Percentiles rank a stretch among this genome's conserved stretches.
Evolutionary conservation across 2,888 invertebrate genomes (phyloP).

Genomic region (Sinodicranocentrus sp.): DNA sequence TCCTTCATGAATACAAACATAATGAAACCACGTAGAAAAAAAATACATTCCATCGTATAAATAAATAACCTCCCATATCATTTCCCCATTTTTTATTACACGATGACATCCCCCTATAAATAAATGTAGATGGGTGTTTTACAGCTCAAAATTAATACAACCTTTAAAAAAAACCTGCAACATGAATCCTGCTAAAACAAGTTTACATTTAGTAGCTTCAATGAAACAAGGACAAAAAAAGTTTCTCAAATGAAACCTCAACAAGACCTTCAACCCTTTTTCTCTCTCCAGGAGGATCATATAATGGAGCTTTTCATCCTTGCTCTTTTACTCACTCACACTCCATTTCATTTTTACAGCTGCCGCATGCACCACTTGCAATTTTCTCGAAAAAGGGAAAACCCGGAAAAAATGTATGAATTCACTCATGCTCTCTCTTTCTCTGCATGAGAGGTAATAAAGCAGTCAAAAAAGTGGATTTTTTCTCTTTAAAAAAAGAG

Average conservation of each 20-base stretch:
- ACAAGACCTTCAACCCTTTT: conserved; percentile 47
- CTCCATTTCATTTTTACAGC: conserved; percentile 27
- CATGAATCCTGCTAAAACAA: neutral
- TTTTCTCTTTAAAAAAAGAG: conserved; percentile 6
- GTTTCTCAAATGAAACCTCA: neutral
- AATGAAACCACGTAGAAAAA: too few species aligned
- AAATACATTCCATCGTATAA: too few species aligned
- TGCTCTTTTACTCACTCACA: conserved; percentile 9
- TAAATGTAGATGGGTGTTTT: too few species aligned
- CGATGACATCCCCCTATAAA: too few species aligned
- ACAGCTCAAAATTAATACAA: too few species aligned
- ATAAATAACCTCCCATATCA: too few species aligned
- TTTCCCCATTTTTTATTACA: too few species aligned
- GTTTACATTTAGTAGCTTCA: neutral
- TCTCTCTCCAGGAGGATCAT: neutral
- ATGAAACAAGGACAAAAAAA: too few species aligned
- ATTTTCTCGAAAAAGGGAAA: neutral
- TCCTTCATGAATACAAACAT: too few species aligned
- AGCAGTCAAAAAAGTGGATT: neutral
- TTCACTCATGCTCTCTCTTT: neutral
- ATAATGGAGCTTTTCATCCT: conserved; percentile 10
- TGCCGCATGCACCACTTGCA: conserved; percentile 31
- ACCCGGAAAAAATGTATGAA: too few species aligned
- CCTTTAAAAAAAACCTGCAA: too few species aligned
- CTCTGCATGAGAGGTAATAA: conserved; percentile 37